Conservation (phyloP, 2,888 invertebrate species). For the Anthophora plumipes region DNA sequence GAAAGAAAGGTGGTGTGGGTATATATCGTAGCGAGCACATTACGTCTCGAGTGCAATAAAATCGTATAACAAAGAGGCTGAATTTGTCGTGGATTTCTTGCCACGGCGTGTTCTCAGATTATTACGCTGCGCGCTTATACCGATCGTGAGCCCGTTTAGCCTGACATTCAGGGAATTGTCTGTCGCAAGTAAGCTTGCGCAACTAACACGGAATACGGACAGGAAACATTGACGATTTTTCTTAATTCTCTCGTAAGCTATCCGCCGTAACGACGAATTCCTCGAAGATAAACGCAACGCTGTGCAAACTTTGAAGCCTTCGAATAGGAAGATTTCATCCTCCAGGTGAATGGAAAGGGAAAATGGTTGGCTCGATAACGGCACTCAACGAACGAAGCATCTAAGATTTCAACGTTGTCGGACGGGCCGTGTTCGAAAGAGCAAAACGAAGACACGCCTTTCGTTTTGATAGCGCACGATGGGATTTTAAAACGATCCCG, state of each 20-base stretch:
- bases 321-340: too few species aligned
- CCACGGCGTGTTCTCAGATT: constrained; percentile 56
- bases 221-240: constrained; percentile 50
- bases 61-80: constrained; percentile 53
- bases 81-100: constrained; percentile 57
- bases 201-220: constrained; percentile 44
- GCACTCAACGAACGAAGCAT: neutral
- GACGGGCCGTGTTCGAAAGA: too few species aligned
- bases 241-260: constrained; percentile 46
- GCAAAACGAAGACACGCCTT: constrained; percentile 18
- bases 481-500: constrained; percentile 17
- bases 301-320: constrained; percentile 3
- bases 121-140: constrained; percentile 51
- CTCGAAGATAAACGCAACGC: constrained; percentile 9
- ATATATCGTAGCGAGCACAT: neutral
- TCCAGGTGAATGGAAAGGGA: constrained; percentile 1
- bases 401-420: too few species aligned
- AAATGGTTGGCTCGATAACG: constrained; percentile 14
- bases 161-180: constrained; percentile 68
- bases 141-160: constrained; percentile 64
- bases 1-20: neutral
- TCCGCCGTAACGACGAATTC: constrained; percentile 21
- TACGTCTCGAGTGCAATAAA: constrained; percentile 44
- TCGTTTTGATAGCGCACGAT: neutral
- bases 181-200: constrained; percentile 61